phyloP scores from a whole-genome alignment of 2,888 invertebrate genomes.

The Chelonus formosanus region DNA sequence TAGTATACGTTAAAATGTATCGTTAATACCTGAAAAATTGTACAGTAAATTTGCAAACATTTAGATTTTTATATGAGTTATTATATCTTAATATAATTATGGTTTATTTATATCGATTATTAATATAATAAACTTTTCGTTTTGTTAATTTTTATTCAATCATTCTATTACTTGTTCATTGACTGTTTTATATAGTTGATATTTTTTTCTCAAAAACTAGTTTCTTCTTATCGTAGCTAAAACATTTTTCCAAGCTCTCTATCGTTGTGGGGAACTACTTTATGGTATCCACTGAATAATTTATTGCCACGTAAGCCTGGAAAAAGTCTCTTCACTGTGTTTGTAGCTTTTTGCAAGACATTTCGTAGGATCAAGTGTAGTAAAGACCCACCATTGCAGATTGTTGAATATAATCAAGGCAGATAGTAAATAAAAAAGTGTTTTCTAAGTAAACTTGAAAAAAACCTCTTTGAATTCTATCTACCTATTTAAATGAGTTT shows the following conservation, averaged over 20 bases:
- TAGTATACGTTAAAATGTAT: too few species aligned
- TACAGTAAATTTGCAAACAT: too few species aligned
- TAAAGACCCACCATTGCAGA: not conserved
- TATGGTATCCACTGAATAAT: conserved; percentile 26
- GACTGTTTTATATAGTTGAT: not conserved
- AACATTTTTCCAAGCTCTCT: not conserved
- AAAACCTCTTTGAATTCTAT: too few species aligned
- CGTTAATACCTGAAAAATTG: too few species aligned
- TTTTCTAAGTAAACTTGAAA: conserved; percentile 8
- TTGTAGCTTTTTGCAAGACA: conserved; percentile 7
- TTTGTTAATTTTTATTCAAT: too few species aligned
- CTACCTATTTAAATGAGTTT: too few species aligned
- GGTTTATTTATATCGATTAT: too few species aligned
- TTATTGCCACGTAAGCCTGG: conserved; percentile 29
- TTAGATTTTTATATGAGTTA: too few species aligned
- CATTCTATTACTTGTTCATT: too few species aligned
- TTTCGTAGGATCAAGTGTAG: conserved; percentile 7
- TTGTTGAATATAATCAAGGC: not conserved
- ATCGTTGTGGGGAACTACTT: conserved; percentile 6
- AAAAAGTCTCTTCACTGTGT: conserved; percentile 13
- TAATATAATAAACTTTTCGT: too few species aligned
- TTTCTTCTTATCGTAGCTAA: conserved; percentile 1
- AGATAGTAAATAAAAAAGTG: conserved; percentile 6
- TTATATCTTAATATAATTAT: too few species aligned
- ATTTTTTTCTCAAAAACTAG: not conserved